phyloP scores from a whole-genome alignment of 1,140 invertebrate species.

The Hycleus cichorii region DNA sequence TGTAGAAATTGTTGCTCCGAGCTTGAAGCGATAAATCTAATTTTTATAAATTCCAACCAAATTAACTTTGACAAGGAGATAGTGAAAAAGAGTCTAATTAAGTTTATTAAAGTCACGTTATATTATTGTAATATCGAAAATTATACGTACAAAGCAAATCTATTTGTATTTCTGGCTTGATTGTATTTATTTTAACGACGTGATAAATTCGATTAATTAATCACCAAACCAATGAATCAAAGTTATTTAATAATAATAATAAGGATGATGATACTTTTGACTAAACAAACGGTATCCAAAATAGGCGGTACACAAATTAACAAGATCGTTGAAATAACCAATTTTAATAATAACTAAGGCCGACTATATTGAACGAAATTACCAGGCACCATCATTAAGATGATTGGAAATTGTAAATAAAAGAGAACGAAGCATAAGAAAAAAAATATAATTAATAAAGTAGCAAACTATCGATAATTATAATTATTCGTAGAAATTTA shows the following conservation, averaged over 20 bases:
- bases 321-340: background rate
- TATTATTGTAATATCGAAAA: background rate
- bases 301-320: constrained; percentile 6
- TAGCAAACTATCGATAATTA: too few relatives aligned
- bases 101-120: background rate
- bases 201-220: background rate
- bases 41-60: constrained; percentile 10
- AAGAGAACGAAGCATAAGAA: too few relatives aligned
- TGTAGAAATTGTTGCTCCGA: too few relatives aligned
- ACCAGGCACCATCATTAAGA: too few relatives aligned
- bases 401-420: too few relatives aligned
- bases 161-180: background rate
- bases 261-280: background rate
- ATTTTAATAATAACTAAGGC: too few relatives aligned
- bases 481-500: too few relatives aligned
- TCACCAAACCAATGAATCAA: background rate
- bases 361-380: too few relatives aligned
- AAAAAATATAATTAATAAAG: too few relatives aligned
- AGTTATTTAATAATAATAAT: background rate
- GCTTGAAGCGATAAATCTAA: background rate
- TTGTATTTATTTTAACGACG: background rate
- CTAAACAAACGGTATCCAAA: constrained; percentile 6
- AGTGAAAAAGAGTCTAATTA: background rate
- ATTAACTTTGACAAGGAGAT: constrained; percentile 8
- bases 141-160: background rate